Percentiles rank a stretch among this genome's conserved stretches.
Evolutionary conservation across 2,797 vertebrate species (phyloP).

Genomic region (Aratinga solstitialis): DNA sequence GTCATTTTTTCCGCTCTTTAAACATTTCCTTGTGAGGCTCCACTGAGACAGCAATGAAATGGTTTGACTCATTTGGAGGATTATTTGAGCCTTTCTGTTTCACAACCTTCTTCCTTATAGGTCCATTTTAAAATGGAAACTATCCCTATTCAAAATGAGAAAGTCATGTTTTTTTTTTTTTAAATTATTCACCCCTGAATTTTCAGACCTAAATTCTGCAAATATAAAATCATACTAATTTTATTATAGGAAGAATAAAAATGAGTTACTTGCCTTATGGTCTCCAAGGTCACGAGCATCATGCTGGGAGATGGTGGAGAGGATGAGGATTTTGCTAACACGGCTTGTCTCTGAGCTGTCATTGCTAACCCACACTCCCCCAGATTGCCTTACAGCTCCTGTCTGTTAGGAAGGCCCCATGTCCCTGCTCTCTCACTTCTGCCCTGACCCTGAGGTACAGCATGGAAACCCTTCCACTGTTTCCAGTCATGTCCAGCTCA

Average conservation of each 20-base stretch:
- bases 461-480: neutral
- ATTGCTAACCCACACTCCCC: neutral
- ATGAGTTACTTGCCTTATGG: neutral
- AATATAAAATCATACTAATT: neutral
- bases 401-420: neutral
- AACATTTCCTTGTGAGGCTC: neutral
- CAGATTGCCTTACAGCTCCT: neutral
- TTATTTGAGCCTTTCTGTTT: neutral
- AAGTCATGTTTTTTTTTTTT: neutral
- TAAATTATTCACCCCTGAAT: accelerated
- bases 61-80: neutral
- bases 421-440: neutral
- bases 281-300: neutral
- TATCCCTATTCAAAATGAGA: neutral
- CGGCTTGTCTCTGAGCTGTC: neutral
- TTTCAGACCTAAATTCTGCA: neutral
- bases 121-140: neutral
- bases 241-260: neutral
- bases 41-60: neutral
- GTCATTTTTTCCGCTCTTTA: neutral
- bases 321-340: neutral
- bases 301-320: neutral
- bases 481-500: neutral
- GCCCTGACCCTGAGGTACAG: neutral
- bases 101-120: neutral